phyloP scores from a whole-genome alignment of 2,888 invertebrate species.

The Oscheius sp. region DNA sequence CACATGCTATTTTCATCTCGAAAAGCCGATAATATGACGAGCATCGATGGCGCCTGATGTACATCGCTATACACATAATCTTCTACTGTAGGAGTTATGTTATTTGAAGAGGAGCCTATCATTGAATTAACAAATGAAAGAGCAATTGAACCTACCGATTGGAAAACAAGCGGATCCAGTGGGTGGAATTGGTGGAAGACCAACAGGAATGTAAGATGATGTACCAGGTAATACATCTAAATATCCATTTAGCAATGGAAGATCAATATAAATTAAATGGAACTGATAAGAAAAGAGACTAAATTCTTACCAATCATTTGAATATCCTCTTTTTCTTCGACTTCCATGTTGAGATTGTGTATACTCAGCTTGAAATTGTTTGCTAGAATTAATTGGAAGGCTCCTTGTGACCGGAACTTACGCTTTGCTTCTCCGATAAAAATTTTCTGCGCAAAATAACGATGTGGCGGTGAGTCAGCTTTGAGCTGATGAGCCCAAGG shows the following conservation, averaged over 20 bases:
- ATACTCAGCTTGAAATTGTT: background rate
- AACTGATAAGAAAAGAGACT: too few relatives aligned
- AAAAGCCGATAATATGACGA: constrained; percentile 35
- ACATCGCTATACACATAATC: constrained; percentile 19
- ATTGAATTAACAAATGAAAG: background rate
- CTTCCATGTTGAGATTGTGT: background rate
- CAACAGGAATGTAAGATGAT: background rate
- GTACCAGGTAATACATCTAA: background rate
- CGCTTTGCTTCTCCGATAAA: background rate
- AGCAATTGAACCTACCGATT: constrained; percentile 6
- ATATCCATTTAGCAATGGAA: background rate
- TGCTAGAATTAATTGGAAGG: background rate
- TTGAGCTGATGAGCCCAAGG: constrained; percentile 20
- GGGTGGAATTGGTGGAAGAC: background rate
- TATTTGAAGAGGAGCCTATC: background rate
- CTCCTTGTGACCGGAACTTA: background rate
- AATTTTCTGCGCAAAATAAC: constrained; percentile 25
- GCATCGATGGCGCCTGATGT: constrained; percentile 15
- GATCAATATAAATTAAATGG: too few relatives aligned
- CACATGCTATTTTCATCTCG: constrained; percentile 46
- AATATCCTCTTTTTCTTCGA: background rate
- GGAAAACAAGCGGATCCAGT: constrained; percentile 2
- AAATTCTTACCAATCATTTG: background rate
- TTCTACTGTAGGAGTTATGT: constrained; percentile 11
- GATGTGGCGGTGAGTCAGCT: constrained; percentile 22